Conservation (phyloP, 2,888 invertebrate genomes). For the Trichogramma evanescens region DNA sequence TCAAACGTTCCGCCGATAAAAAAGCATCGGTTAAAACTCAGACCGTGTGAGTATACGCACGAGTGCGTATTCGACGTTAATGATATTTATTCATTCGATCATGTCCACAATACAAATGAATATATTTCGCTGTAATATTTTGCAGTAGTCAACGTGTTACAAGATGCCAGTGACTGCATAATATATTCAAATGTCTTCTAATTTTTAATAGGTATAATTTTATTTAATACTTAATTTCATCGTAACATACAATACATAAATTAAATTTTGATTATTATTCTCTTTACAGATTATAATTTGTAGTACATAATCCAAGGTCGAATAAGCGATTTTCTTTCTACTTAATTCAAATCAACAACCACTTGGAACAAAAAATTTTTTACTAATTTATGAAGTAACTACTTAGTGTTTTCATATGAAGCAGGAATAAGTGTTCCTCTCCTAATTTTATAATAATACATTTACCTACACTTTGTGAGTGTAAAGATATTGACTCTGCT, state of each 20-base stretch:
- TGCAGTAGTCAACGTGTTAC: conserved; percentile 17
- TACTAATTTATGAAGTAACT: conserved; percentile 20
- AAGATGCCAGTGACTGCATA: conserved; percentile 20
- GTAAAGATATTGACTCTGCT: conserved; percentile 18
- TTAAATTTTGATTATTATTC: background rate
- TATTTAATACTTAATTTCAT: background rate
- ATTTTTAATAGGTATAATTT: background rate
- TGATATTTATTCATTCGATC: background rate
- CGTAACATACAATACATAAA: background rate
- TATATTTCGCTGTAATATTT: background rate
- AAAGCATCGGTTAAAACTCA: background rate
- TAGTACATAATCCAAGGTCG: background rate
- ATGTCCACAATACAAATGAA: too few relatives aligned
- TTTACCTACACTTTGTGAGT: conserved; percentile 14
- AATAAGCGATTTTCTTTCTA: background rate
- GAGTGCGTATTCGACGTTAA: background rate
- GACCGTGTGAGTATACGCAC: background rate
- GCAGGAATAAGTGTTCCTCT: conserved; percentile 23
- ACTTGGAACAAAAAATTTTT: conserved; percentile 16
- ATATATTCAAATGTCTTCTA: background rate
- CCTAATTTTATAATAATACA: background rate
- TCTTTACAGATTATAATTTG: conserved; percentile 13
- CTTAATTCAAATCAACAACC: conserved; percentile 1
- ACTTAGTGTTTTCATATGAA: conserved; percentile 5
- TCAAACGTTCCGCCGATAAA: conserved; percentile 25